Percentiles rank a stretch among this genome's conserved stretches.
These are phyloP conservation scores for Aphelenchoides besseyi DNA, from an alignment of 1,140 invertebrate genomes.

Conservation along the genomic window DNA sequence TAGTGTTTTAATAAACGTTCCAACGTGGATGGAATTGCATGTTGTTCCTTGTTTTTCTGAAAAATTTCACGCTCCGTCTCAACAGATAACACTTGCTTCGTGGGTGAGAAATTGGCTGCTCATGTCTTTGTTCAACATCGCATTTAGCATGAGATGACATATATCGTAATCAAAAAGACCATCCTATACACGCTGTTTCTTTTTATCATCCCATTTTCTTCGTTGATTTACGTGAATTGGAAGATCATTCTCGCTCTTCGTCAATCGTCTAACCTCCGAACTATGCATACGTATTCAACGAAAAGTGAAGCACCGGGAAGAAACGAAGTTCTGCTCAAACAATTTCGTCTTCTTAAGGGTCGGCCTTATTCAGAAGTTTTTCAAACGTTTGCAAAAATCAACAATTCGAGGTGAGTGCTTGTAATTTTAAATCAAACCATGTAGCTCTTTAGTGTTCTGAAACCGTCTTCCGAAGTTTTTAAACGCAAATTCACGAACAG, in stretches of 20 bases:
- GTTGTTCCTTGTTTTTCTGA: slow-evolving; percentile 51
- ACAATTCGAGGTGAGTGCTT: slow-evolving; percentile 28
- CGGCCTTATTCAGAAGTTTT: slow-evolving; percentile 58
- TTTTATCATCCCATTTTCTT: slow-evolving; percentile 58
- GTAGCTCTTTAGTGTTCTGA: slow-evolving; percentile 30
- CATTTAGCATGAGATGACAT: too few relatives aligned
- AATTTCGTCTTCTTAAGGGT: slow-evolving; percentile 57
- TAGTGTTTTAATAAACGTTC: slow-evolving; percentile 52
- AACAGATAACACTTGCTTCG: slow-evolving; percentile 15
- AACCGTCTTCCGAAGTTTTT: slow-evolving; percentile 49
- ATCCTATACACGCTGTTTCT: slow-evolving; percentile 59
- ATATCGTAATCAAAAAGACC: slow-evolving; percentile 53
- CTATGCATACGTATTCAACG: slow-evolving; percentile 57
- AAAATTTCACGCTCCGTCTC: slow-evolving; percentile 36
- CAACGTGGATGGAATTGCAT: slow-evolving; percentile 56
- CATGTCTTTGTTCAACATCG: too few relatives aligned
- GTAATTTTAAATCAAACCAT: slow-evolving; percentile 18
- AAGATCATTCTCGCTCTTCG: slow-evolving; percentile 55
- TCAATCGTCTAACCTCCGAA: slow-evolving; percentile 47
- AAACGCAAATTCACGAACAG: slow-evolving; percentile 56
- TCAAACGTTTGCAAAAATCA: slow-evolving; percentile 50
- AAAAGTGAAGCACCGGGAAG: slow-evolving; percentile 34
- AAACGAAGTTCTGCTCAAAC: slow-evolving; percentile 28
- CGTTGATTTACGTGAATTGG: slow-evolving; percentile 56
- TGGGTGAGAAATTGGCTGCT: background rate